A percentile compares a stretch with the other conserved stretches of the same genome.
phyloP scores from a whole-genome alignment of 2,113 vertebrate species.

The Nymphicus hollandicus region DNA sequence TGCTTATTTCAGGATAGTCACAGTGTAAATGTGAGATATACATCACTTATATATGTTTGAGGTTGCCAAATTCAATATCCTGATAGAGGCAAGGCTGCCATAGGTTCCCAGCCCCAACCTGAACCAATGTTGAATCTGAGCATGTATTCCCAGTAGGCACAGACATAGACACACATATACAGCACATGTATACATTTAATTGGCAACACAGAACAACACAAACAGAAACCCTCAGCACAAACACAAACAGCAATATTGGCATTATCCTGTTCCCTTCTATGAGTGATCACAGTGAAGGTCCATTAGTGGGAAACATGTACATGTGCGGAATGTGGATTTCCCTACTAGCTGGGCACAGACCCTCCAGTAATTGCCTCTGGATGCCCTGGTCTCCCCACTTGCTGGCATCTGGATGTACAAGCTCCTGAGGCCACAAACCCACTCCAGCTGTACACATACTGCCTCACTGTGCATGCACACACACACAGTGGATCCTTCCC shows the following conservation, averaged over 20 bases:
- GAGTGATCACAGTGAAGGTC: background rate
- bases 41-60: background rate
- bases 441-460: background rate
- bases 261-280: background rate
- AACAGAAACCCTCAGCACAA: background rate
- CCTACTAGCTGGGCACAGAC: background rate
- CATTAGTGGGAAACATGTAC: background rate
- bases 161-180: too few species aligned
- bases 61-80: background rate
- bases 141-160: background rate
- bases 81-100: background rate
- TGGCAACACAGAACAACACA: background rate
- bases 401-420: background rate
- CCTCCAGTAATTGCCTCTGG: background rate
- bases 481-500: background rate
- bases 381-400: background rate
- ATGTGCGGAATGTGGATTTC: background rate
- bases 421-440: background rate
- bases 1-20: background rate
- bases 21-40: background rate
- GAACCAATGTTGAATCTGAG: background rate
- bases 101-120: background rate
- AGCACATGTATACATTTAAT: background rate
- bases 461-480: background rate
- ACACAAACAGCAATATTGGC: background rate